phyloP scores from a whole-genome alignment of 1,140 invertebrate genomes.

The Berghia stephanieae region DNA sequence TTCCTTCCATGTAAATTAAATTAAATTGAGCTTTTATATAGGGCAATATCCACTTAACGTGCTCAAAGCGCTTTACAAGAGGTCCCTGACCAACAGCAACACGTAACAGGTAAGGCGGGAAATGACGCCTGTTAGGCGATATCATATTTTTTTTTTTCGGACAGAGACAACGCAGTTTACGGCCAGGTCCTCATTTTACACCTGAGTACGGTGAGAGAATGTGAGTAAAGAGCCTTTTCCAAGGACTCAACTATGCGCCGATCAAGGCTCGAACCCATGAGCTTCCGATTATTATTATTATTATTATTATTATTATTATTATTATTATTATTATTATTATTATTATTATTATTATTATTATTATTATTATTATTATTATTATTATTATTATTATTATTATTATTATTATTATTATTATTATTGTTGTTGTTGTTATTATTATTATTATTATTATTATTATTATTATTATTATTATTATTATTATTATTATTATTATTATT shows the following conservation, averaged over 20 bases:
- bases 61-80: too few species aligned
- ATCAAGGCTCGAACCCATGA: neutral
- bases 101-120: too few species aligned
- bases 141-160: neutral
- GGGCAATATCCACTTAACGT: too few species aligned
- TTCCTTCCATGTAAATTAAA: neutral
- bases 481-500: conserved; percentile 4
- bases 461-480: conserved; percentile 4
- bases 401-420: neutral
- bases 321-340: neutral
- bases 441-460: neutral
- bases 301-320: neutral
- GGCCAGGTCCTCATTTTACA: too few species aligned
- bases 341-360: too few species aligned
- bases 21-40: too few species aligned
- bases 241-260: too few species aligned
- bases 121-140: neutral
- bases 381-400: conserved; percentile 4
- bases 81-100: too few species aligned
- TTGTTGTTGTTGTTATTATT: too few species aligned
- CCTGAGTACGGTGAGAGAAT: too few species aligned
- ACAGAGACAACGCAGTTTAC: too few species aligned
- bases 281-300: neutral
- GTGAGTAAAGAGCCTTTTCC: too few species aligned
- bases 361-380: conserved; percentile 4